Evolutionary conservation across 2,113 vertebrate genomes (phyloP).

Genomic region (Zeus faber): DNA sequence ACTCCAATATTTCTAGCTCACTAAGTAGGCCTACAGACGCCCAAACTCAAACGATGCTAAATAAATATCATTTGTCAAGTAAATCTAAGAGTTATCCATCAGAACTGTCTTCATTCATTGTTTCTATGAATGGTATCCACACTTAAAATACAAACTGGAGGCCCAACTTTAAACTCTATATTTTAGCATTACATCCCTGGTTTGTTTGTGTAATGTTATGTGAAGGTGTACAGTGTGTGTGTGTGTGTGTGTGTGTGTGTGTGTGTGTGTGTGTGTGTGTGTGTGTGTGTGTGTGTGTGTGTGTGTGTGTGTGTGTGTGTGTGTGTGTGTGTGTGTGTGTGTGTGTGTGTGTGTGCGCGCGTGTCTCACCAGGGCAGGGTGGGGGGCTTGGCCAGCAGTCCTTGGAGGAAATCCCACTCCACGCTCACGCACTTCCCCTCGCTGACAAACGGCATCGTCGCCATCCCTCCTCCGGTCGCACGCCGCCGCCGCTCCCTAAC

Average conservation of each 20-base stretch:
- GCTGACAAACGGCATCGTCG: slow-evolving; percentile 81
- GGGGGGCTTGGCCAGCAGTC: slow-evolving; percentile 83
- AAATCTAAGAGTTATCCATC: no score
- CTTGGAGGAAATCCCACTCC: slow-evolving; percentile 89
- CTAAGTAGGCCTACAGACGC: no score
- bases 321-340: slow-evolving; percentile 19
- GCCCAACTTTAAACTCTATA: no score
- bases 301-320: slow-evolving; percentile 4
- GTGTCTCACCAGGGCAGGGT: slow-evolving; percentile 83
- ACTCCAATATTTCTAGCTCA: no score
- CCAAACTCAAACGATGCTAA: no score
- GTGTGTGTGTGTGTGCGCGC: slow-evolving; percentile 24
- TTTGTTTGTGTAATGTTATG: no score
- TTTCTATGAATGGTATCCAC: no score
- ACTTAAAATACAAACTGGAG: no score
- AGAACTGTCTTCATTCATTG: no score
- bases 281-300: not conserved
- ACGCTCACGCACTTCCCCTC: slow-evolving; percentile 83
- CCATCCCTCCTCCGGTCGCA: slow-evolving; percentile 74
- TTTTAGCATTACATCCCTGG: no score
- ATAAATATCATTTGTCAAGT: no score
- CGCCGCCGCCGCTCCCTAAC: slow-evolving; percentile 60
- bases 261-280: slow-evolving; percentile 4
- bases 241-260: slow-evolving; percentile 15
- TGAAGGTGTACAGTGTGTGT: slow-evolving; percentile 41